Conservation (phyloP, 2,888 invertebrate genomes). For the Epirrhoe alternata region DNA sequence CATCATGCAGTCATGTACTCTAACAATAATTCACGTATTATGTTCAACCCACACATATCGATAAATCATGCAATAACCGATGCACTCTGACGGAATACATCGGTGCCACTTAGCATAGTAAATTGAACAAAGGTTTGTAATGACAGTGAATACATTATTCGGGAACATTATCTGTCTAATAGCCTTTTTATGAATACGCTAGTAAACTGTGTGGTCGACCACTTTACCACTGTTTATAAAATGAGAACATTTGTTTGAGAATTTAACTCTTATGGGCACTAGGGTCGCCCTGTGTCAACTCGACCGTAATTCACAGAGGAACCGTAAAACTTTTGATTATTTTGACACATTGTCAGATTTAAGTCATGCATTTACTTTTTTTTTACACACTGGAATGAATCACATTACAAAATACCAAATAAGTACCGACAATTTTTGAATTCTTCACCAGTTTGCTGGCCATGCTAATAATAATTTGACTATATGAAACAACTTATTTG, state of each 20-base stretch:
- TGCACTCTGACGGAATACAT: neutral
- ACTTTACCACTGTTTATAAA: neutral
- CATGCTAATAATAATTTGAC: too few relatives aligned
- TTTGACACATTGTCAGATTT: too few relatives aligned
- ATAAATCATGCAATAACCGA: neutral
- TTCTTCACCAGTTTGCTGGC: too few relatives aligned
- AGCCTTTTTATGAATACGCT: neutral
- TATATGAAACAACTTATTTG: too few relatives aligned
- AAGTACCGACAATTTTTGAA: too few relatives aligned
- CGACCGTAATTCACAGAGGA: too few relatives aligned
- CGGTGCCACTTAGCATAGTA: neutral
- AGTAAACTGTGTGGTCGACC: neutral
- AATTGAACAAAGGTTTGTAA: neutral
- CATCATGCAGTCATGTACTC: conserved; percentile 6
- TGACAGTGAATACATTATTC: neutral
- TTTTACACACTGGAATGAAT: too few relatives aligned
- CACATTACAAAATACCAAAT: too few relatives aligned
- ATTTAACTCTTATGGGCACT: too few relatives aligned
- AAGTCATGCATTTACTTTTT: too few relatives aligned
- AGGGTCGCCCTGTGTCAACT: too few relatives aligned
- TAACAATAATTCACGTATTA: neutral
- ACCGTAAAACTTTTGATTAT: too few relatives aligned
- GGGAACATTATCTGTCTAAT: neutral
- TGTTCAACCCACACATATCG: neutral
- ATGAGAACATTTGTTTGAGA: neutral